Evolutionary conservation across 2,113 vertebrate genomes (phyloP).

Genomic region (Cyanocitta stelleri): DNA sequence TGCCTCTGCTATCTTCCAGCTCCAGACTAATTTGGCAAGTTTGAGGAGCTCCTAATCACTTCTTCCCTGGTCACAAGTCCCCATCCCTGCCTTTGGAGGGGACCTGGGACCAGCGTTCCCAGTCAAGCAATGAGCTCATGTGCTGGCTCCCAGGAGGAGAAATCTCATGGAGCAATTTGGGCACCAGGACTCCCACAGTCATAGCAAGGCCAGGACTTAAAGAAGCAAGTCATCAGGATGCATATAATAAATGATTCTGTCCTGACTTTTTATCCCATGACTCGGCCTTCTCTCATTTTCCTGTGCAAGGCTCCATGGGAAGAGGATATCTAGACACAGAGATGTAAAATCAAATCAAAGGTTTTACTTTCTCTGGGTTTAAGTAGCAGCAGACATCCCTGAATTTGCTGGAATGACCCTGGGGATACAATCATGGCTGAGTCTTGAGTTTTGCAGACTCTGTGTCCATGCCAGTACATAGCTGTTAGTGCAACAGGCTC

Average conservation of each 20-base stretch:
- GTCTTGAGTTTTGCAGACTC: background rate
- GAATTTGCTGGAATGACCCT: background rate
- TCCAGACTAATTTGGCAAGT: background rate
- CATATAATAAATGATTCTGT: background rate
- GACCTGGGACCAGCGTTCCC: rapidly evolving
- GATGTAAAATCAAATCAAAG: background rate
- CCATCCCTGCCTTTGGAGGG: background rate
- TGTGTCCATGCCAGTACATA: background rate
- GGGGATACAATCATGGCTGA: background rate
- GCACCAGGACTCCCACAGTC: background rate
- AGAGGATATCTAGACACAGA: background rate
- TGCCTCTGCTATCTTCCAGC: background rate
- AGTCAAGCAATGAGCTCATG: background rate
- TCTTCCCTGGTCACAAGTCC: background rate
- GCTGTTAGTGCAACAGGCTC: background rate
- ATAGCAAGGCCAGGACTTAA: background rate
- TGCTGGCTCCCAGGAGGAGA: background rate
- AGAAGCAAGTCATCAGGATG: background rate
- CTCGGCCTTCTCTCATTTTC: background rate
- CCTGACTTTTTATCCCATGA: background rate
- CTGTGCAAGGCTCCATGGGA: rapidly evolving
- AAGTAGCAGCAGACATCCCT: background rate
- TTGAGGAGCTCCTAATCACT: background rate
- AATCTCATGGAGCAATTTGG: background rate
- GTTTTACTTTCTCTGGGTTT: background rate